A percentile compares a stretch with the other conserved stretches of the same genome.
phyloP scores from a whole-genome alignment of 2,797 vertebrate species.

The Pseudochromis fuscus region DNA sequence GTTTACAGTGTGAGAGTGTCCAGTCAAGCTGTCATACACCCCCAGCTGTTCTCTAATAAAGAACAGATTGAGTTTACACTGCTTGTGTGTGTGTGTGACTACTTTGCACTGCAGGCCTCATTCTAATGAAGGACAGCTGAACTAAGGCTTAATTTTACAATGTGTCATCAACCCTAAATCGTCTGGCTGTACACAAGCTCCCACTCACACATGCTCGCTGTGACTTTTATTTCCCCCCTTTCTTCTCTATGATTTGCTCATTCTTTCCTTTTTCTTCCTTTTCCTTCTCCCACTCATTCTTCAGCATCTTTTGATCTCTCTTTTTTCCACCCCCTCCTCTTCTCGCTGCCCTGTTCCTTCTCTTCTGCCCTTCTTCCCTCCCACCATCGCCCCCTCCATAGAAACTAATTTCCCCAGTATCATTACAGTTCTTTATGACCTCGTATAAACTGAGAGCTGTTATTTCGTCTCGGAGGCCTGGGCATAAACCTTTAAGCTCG shows the following conservation, averaged over 20 bases:
- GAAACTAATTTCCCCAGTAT: conserved; percentile 83
- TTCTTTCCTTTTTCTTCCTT: conserved; percentile 27
- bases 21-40: conserved; percentile 79
- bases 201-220: conserved; percentile 15
- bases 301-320: conserved; percentile 41
- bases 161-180: conserved; percentile 69
- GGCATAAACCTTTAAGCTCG: conserved; percentile 78
- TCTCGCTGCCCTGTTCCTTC: conserved; percentile 8
- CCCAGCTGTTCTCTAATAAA: conserved; percentile 83
- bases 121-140: conserved; percentile 80
- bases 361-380: conserved; percentile 20
- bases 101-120: conserved; percentile 68
- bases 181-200: conserved; percentile 35
- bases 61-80: conserved; percentile 78
- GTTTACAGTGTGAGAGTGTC: conserved; percentile 77
- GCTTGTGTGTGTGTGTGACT: conserved; percentile 38
- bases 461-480: conserved; percentile 77
- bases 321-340: conserved; percentile 7
- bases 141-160: conserved; percentile 75
- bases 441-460: conserved; percentile 83
- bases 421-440: conserved; percentile 84
- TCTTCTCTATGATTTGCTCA: conserved; percentile 31
- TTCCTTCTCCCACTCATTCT: not conserved
- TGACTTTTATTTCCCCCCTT: conserved; percentile 37
- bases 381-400: conserved; percentile 59